Evolutionary conservation across 2,888 invertebrate species (phyloP), one percentile per base, ranked within the genome.

Genomic region (Pharmacophagus antenor): DNA sequence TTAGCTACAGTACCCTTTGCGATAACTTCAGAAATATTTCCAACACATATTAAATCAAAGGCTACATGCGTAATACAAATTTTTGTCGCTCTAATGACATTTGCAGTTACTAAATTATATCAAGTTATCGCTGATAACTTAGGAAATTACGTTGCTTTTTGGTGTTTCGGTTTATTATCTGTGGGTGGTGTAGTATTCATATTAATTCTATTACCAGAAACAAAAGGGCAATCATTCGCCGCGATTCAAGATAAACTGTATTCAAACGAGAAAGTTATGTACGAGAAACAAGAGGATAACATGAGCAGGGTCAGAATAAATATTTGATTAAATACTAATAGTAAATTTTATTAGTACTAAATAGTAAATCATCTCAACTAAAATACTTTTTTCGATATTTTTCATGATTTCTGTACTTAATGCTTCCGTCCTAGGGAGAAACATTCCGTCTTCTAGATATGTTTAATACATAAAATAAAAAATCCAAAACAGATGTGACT

Each of bases 1-100:
- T 87, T 93, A 73, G 93, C 93, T 0, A 93, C 93, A 2, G 87
- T 93, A 66, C 93, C 93, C 25, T 93, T 93, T 71, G 92, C 93
- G 44, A 91, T 93, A 53, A 91, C 93, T 46, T 92, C 93, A 2
- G 94, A 94, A 79, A 87, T 94, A 72, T 93, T 94, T 74, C 92
- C 94, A 46, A 84, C 92, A 2, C 88, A 93, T 67, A 93, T 93
- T 21, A 92, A 94, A 70, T 93, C 94, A 0, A 88, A 93, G 62
- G 93, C 94, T 0, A 93, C 93, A 25, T 93, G 93, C 63, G 85
- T 93, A 5, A 92, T 93, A 56, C 92, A 93, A 59, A 90, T 93
- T 71, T 90, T 91, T 65, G 93, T 92, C 31, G 92, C 93, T 54
- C 70, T 91, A 47, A 90, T 91, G 80, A 92, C 92, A 0, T 93